Evolutionary conservation across 2,797 vertebrate species (phyloP).

Genomic region (Propithecus perrieri): DNA sequence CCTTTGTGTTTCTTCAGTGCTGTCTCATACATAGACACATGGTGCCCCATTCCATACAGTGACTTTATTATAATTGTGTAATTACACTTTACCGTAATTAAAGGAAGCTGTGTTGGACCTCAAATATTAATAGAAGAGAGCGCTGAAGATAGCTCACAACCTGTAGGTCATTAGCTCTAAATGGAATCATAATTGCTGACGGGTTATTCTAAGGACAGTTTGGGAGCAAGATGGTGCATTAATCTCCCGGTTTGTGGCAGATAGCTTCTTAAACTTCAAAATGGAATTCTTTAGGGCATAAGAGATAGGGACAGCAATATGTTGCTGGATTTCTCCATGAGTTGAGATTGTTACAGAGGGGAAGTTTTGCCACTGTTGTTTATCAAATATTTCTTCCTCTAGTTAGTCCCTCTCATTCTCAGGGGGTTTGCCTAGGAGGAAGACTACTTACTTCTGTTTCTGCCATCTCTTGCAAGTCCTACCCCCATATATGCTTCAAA

Average conservation of each 20-base stretch:
- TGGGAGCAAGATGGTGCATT: neutral
- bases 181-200: neutral
- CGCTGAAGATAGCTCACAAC: neutral
- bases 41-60: neutral
- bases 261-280: slow-evolving; percentile 13
- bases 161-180: neutral
- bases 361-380: neutral
- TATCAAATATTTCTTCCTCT: neutral
- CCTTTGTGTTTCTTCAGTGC: neutral
- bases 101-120: neutral
- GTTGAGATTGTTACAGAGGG: neutral
- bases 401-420: neutral
- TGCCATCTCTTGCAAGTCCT: neutral
- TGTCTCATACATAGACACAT: neutral
- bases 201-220: neutral
- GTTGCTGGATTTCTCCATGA: neutral
- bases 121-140: neutral
- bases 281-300: neutral
- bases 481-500: neutral
- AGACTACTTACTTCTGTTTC: neutral
- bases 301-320: neutral
- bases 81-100: neutral
- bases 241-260: neutral
- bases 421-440: neutral
- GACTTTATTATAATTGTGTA: neutral